Conservation (phyloP, 2,797 vertebrate species). For the Onychomys leucogaster region DNA sequence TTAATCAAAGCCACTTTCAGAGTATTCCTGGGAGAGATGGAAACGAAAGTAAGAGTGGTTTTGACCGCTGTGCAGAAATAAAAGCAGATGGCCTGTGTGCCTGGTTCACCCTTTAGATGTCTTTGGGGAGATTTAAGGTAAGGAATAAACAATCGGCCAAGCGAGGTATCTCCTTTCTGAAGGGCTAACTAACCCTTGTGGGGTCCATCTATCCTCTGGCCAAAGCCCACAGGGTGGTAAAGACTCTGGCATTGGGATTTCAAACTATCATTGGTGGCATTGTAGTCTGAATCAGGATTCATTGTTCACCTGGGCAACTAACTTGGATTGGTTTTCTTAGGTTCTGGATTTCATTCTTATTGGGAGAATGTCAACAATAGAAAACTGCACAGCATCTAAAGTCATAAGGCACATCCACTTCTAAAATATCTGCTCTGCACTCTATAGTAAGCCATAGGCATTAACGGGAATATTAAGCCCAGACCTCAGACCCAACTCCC, state of each 20-base stretch:
- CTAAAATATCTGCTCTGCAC: neutral
- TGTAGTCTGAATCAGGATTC: neutral
- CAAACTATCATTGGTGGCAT: neutral
- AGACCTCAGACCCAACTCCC: neutral
- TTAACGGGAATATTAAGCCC: neutral
- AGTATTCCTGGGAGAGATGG: neutral
- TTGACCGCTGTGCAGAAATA: neutral
- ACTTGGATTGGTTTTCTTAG: neutral
- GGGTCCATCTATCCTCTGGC: neutral
- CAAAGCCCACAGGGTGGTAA: no score
- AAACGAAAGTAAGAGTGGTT: neutral
- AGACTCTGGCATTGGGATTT: neutral
- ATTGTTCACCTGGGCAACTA: neutral
- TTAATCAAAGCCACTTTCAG: neutral
- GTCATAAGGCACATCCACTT: neutral
- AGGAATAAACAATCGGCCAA: neutral
- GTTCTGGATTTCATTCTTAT: neutral
- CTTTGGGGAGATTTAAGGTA: neutral
- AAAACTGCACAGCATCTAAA: neutral
- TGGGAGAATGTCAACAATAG: constrained; percentile 16
- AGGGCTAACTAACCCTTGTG: neutral
- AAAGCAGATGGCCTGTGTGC: neutral
- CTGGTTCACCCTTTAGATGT: neutral
- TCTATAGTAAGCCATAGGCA: constrained; percentile 12
- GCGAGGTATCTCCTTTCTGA: neutral